Base-by-base conservation (phyloP, 2,888 invertebrate species). In the Volucella bombylans region DNA sequence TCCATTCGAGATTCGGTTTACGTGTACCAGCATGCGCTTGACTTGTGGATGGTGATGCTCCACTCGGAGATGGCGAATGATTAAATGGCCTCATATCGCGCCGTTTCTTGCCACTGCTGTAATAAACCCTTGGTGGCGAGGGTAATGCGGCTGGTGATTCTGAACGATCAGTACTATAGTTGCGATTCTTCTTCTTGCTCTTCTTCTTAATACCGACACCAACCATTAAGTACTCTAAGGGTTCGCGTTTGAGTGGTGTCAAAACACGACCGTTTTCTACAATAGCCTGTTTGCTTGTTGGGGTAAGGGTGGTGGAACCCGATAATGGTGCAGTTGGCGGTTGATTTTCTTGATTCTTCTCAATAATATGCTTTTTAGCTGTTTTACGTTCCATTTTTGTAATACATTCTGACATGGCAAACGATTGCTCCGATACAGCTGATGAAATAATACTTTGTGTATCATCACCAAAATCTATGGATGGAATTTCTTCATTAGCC, bases 361-460 rank as follows among this genome's bases (percentile, higher is more conserved):
- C 90, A 50, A 88, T 89, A 9, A 90, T 90, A 69, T 90, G 91
- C 87, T 91, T 91, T 78, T 92, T 90, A 57, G 90, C 89, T 87
- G 90, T 88, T 88, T 93, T 94, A 88, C 93, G 94, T 86, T 94
- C 93, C 47, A 94, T 93, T 61, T 93, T 89, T 88, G 94, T 93
- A 23, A 94, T 94, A 41, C 94, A 93, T 89, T 95, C 95, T 87
- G 94, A 94, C 91, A 95, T 94, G 89, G 94, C 94, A 90, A 94
- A 93, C 72, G 95, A 95, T 88, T 94, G 93, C 91, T 94, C 95
- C 65, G 96, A 96, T 91, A 96, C 94, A 12, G 94, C 95, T 43
- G 96, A 96, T 14, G 96, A 96, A 87, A 95, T 92, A 52, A 96
- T 93, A 91, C 96, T 96, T 87, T 95, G 95, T 15, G 94, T 94